Evolutionary conservation across 1,140 invertebrate species (phyloP).

Genomic region (Drosophila kurseongensis): DNA sequence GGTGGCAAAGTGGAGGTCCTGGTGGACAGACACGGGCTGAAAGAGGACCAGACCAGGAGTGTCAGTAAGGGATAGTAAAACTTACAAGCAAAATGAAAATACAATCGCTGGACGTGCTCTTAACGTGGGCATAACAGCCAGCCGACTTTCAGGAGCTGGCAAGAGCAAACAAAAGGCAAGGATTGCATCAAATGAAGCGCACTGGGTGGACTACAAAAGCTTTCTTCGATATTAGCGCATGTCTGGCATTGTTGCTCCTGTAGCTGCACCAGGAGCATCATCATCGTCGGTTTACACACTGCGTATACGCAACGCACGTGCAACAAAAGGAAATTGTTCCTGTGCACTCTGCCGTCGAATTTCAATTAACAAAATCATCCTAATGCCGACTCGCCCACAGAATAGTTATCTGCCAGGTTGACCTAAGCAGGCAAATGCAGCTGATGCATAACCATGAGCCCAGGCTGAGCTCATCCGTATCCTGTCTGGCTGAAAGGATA

Average conservation of each 20-base stretch:
- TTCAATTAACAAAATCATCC: slow-evolving; percentile 71
- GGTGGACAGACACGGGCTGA: slow-evolving; percentile 3
- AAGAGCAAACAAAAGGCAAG: slow-evolving; percentile 60
- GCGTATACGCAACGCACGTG: slow-evolving; percentile 59
- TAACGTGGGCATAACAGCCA: slow-evolving; percentile 43
- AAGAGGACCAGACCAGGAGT: slow-evolving; percentile 3
- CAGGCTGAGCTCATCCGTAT: slow-evolving; percentile 2
- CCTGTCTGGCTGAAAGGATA: background rate
- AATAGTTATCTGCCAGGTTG: slow-evolving; percentile 15
- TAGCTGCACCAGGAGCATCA: slow-evolving; percentile 10
- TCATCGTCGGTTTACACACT: slow-evolving; percentile 28
- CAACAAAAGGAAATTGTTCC: slow-evolving; percentile 56
- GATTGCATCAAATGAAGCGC: slow-evolving; percentile 73
- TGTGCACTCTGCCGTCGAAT: slow-evolving; percentile 48
- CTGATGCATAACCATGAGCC: slow-evolving; percentile 18
- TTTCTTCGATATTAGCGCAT: slow-evolving; percentile 52
- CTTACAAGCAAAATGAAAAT: slow-evolving; percentile 61
- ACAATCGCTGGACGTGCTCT: slow-evolving; percentile 48
- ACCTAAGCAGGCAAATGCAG: slow-evolving; percentile 22
- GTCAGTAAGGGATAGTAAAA: slow-evolving; percentile 54
- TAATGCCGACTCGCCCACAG: slow-evolving; percentile 25
- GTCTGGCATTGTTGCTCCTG: slow-evolving; percentile 21
- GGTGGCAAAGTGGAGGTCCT: slow-evolving; percentile 13
- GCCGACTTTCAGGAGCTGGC: background rate
- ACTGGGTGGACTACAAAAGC: slow-evolving; percentile 45